Conservation (phyloP, 2,113 vertebrate genomes). For the Colinus virginianus region DNA sequence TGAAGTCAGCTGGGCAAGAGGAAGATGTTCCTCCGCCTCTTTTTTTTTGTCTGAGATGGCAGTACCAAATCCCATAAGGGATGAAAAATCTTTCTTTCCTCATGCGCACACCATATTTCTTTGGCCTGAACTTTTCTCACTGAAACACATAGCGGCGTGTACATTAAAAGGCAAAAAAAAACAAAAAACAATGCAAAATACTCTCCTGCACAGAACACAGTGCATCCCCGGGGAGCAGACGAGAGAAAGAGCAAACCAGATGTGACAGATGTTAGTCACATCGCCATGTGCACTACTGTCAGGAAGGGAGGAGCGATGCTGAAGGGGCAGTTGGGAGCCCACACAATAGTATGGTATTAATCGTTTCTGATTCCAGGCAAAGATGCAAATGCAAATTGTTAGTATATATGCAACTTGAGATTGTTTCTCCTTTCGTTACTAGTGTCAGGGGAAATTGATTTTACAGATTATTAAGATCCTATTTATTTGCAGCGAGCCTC, state of each 20-base stretch:
- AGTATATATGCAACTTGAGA: not conserved
- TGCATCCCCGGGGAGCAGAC: not conserved
- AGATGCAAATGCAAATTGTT: not conserved
- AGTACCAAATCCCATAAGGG: not conserved
- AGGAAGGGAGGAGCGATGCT: not conserved
- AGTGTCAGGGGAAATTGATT: not conserved
- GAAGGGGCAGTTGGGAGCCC: not conserved
- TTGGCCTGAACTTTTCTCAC: not conserved
- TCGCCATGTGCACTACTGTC: not conserved
- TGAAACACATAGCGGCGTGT: not conserved
- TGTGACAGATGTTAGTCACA: slow-evolving; percentile 14
- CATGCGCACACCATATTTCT: not conserved
- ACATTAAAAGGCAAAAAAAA: not conserved
- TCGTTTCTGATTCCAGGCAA: not conserved
- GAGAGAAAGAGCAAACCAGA: slow-evolving; percentile 35
- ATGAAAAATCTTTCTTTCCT: not conserved
- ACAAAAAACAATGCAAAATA: not conserved
- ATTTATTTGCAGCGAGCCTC: not conserved
- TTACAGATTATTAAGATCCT: not conserved
- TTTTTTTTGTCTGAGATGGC: not conserved
- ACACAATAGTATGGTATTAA: not conserved
- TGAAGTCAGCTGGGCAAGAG: not conserved
- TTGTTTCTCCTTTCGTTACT: not conserved
- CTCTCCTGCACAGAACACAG: not conserved
- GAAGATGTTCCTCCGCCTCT: not conserved